Base-by-base conservation (phyloP, 2,888 invertebrate species). In the Netelia fuscicornis region DNA sequence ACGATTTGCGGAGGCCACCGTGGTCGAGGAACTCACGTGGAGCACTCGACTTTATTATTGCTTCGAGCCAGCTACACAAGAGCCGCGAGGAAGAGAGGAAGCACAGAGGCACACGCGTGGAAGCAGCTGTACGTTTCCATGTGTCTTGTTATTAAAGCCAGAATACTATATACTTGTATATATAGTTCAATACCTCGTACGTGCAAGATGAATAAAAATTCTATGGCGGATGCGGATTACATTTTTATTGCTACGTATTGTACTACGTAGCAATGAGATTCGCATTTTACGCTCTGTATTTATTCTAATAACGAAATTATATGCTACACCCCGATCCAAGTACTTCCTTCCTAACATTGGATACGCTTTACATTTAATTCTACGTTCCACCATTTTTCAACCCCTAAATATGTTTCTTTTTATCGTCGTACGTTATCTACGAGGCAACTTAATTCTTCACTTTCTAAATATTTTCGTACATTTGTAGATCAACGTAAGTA, bases 1-100 rank as follows among this genome's bases (percentile, higher is more conserved):
- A 52, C 67, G 81, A 81, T 84, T 86, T 86, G 79, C 79, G 64
- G 71, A 86, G 84, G 52, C 71, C 86, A 84, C 78, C 79, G 20
- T 60, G 54, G 60, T 60, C 76, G 44, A 23, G 75, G 20, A 25
- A 62, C 75, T 79, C 62, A 25, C 67, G 81, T 37, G 44, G 70
- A 62, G 56, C 58, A 78, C 71, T 60, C 78, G 70, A 76, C 75
- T 86, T 86, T 84, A 82, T 86, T 86, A 81, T 81, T 81, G 72
- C 84, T 84, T 77, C 13, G 25, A 58, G 25, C 52, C 30, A 71
- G 68, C 71, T 54, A 76, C 67, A 60, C 65, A 10, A 81, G 71
- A 67, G 56, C 81, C 58, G 52, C 62, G n/a, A 70, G 37, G 62
- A 62, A 70, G 56, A 37, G 65, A 86, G 81, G 71, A 75, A 67